A percentile compares a stretch with the other conserved stretches of the same genome.
phyloP scores from a whole-genome alignment of 2,888 invertebrate species.

The Cloeon dipterum region DNA sequence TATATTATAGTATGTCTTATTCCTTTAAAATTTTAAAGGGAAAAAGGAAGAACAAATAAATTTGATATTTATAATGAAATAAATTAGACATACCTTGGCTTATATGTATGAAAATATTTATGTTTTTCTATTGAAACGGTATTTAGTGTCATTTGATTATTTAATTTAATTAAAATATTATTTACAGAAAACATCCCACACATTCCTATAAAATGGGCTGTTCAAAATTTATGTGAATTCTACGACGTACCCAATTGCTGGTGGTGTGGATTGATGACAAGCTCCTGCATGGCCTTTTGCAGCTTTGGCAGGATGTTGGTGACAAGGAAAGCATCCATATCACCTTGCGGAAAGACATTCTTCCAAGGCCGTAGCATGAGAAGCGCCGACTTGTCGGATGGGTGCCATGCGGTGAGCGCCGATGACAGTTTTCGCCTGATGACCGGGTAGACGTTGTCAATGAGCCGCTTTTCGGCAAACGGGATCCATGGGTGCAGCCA shows the following conservation, averaged over 20 bases:
- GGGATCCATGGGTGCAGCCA: slow-evolving; percentile 97
- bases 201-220: too few relatives aligned
- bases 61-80: too few relatives aligned
- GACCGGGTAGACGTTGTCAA: slow-evolving; percentile 55
- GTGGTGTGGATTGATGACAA: slow-evolving; percentile 47
- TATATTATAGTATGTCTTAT: too few relatives aligned
- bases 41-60: too few relatives aligned
- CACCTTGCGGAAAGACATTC: slow-evolving; percentile 45
- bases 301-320: slow-evolving; percentile 80
- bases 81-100: too few relatives aligned
- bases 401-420: slow-evolving; percentile 86
- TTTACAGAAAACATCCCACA: too few relatives aligned
- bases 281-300: slow-evolving; percentile 34
- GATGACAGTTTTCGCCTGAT: slow-evolving; percentile 77
- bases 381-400: slow-evolving; percentile 79
- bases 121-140: too few relatives aligned
- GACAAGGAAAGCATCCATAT: slow-evolving; percentile 57
- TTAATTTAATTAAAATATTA: too few relatives aligned
- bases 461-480: slow-evolving; percentile 17
- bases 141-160: too few relatives aligned
- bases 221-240: too few relatives aligned
- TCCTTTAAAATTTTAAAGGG: too few relatives aligned
- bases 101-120: too few relatives aligned
- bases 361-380: slow-evolving; percentile 83
- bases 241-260: slow-evolving; percentile 39